These are phyloP conservation scores for Onthophagus sagittarius DNA, from an alignment of 2,888 invertebrate genomes.

Conservation along the genomic window DNA sequence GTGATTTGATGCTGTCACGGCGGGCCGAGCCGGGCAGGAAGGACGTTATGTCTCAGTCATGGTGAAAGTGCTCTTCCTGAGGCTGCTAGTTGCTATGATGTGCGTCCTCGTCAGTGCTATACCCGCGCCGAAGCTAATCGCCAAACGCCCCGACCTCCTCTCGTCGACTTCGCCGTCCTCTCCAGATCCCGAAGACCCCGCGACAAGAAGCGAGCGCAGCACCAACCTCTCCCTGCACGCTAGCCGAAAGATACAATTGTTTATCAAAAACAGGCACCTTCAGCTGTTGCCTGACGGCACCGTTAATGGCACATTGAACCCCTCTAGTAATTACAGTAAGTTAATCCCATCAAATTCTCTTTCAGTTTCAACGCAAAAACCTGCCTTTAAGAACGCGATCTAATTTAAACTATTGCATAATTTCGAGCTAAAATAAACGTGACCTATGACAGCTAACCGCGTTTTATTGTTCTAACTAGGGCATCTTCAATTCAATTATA, in stretches of 20 bases:
- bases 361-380: conserved; percentile 1
- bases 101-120: conserved; percentile 46
- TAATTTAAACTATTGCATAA: conserved; percentile 1
- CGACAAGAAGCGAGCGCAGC: conserved; percentile 68
- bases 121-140: conserved; percentile 37
- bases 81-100: conserved; percentile 48
- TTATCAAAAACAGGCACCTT: conserved; percentile 77
- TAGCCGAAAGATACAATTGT: conserved; percentile 76
- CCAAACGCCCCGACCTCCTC: conserved; percentile 32
- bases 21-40: conserved; percentile 44
- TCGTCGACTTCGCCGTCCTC: conserved; percentile 30
- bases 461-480: not conserved
- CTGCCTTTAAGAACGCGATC: not conserved
- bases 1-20: conserved; percentile 49
- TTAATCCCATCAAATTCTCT: conserved; percentile 41
- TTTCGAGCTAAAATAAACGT: not conserved
- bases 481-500: not conserved
- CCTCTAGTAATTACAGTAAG: conserved; percentile 75
- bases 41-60: conserved; percentile 51
- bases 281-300: conserved; percentile 81
- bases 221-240: conserved; percentile 78
- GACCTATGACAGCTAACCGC: conserved; percentile 3
- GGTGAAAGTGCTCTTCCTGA: conserved; percentile 50
- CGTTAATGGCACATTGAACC: conserved; percentile 66
- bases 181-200: conserved; percentile 32